phyloP scores from a whole-genome alignment of 2,113 vertebrate species.

The Corythaeola cristata region DNA sequence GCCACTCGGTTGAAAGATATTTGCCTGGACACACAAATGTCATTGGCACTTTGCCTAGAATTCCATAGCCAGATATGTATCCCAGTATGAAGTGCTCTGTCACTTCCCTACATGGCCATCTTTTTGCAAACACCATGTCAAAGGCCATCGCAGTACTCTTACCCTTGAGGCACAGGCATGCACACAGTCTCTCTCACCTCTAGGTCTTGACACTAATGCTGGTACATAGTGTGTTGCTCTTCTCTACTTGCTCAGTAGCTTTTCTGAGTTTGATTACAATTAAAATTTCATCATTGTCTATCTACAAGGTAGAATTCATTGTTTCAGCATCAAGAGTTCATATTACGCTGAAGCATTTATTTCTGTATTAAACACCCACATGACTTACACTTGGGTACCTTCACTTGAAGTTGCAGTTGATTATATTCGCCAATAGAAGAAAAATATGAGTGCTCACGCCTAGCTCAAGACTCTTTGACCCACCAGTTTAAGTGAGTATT shows the following conservation, averaged over 20 bases:
- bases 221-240: not conserved
- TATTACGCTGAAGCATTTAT: not conserved
- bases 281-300: not conserved
- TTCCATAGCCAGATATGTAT: constrained; percentile 71
- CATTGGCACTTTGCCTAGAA: constrained; percentile 79
- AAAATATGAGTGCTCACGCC: not conserved
- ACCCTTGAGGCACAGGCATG: constrained; percentile 54
- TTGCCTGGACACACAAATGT: constrained; percentile 81
- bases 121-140: constrained; percentile 74
- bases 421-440: not conserved
- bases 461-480: not conserved
- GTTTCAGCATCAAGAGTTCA: not conserved
- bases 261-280: not conserved
- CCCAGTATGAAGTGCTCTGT: constrained; percentile 67
- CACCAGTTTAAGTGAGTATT: not conserved
- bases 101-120: constrained; percentile 88
- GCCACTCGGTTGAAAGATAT: constrained; percentile 59
- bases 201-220: constrained; percentile 18
- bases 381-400: not conserved
- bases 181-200: constrained; percentile 60
- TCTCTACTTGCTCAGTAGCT: not conserved
- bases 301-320: not conserved
- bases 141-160: constrained; percentile 48
- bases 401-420: not conserved
- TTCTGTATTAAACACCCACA: not conserved